Base-by-base conservation (phyloP, 2,797 vertebrate genomes). In the Argentina silus region DNA sequence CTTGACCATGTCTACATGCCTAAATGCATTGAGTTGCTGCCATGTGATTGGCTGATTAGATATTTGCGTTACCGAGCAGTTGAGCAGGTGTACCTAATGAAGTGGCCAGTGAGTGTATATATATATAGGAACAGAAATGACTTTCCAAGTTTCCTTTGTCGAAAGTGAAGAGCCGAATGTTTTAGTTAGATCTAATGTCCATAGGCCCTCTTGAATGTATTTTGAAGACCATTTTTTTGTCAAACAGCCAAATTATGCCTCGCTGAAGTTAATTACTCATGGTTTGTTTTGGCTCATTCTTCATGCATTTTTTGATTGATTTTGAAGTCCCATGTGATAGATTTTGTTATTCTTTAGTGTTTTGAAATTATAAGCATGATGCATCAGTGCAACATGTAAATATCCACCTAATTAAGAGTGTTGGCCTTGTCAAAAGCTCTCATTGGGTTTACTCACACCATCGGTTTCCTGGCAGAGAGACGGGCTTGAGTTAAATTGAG, bases 251-350 rank as follows among this genome's bases (percentile, higher is more conserved):
- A 36, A 36, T 36, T 36, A 36, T 36, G 27, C 27, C 27, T 36
- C 27, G 72, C 72, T 63, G 55, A 48, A 45, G 17, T 61, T 67
- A 78, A 78, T 87, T 78, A 79, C 73, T 76, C 50, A 72, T 45
- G 43, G 71, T 69, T 80, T 79, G 67, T 85, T 86, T 88, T 87
- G 77, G 75, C 72, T 74, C 67, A 65, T 62, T 64, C 60, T 74
- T 8, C 0, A 48, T 69, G 76, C 57, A 47, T 55, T 72, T 75
- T 78, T 60, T 75, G 69, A 77, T 43, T 76, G 3, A 73, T 73
- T 76, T 60, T 11, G 9, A 79, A 51, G 63, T 62, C 57, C 50
- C 43, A 45, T 57, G 17, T 56, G 57, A 65, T 23, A 5, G 6
- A 17, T 15, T 53, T 60, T 17, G 19, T 62, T 19, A 51, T 27